Base-by-base conservation (phyloP, 2,797 vertebrate genomes). In the Periophthalmus magnuspinnatus region DNA sequence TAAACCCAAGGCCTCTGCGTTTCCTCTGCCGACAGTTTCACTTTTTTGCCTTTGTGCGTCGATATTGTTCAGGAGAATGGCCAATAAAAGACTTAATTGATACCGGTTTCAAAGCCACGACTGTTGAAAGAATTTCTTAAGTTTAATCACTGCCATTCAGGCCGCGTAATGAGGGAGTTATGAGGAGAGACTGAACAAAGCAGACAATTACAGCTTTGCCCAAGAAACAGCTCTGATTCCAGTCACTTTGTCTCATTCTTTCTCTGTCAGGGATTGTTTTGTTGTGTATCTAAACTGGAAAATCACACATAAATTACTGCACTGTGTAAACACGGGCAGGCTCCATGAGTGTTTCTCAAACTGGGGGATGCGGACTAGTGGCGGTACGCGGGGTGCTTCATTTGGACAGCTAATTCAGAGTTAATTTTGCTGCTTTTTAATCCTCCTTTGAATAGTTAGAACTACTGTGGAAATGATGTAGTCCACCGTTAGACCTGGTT, bases 81-180 rank as follows among this genome's bases (percentile, higher is more conserved):
- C 78, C 81, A 81, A 74, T 91, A 89, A 91, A 90, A 76, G 78
- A 74, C 85, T 84, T 92, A 87, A 90, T 91, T 91, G 90, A 89
- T 91, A 87, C 85, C 88, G 67, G 79, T 91, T 90, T 92, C 89
- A 91, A 91, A 91, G 88, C 82, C 85, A 85, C 55, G 81, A 81
- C 81, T 83, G 85, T 91, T 91, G 84, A 90, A 90, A 88, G 84
- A 87, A 79, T 85, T 88, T 85, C 77, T 86, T 74, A 73, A 81
- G 85, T 88, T 90, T 89, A 89, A 91, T 93, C 86, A 88, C 82
- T 78, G 71, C 80, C 79, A 89, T 89, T 90, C 85, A 87, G 81
- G 81, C 79, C 79, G 81, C 80, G 69, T 89, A 91, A 91, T 89
- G 87, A 91, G 87, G 72, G 81, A 88, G 88, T 89, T 88, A 89